Evolutionary conservation across 2,113 vertebrate genomes (phyloP).

Genomic region (Larimichthys polyactis): DNA sequence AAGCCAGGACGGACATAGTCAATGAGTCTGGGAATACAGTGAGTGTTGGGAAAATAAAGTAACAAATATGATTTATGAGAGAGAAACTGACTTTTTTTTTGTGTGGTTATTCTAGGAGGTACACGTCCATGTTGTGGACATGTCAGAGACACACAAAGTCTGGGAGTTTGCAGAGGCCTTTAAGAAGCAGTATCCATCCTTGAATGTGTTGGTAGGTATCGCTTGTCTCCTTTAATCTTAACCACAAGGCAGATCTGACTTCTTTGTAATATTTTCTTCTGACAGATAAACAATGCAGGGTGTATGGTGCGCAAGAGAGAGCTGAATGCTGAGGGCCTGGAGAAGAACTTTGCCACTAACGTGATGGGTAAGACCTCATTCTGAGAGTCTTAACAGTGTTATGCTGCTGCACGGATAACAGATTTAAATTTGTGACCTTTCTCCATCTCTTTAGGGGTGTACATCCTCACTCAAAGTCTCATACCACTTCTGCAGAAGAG

Average conservation of each 20-base stretch:
- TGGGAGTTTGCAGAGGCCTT: conserved; percentile 84
- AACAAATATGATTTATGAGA: not conserved
- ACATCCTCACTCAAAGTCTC: conserved; percentile 82
- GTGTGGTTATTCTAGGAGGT: conserved; percentile 74
- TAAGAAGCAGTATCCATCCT: conserved; percentile 74
- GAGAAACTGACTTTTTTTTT: not conserved
- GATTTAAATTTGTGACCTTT: not conserved
- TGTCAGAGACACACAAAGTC: conserved; percentile 79
- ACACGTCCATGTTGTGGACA: conserved; percentile 78
- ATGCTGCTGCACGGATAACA: not conserved
- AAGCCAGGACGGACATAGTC: conserved; percentile 77
- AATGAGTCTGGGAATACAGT: conserved; percentile 78
- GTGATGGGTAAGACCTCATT: conserved; percentile 78
- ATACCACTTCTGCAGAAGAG: conserved; percentile 83
- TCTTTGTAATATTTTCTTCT: not conserved
- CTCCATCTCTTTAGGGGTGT: conserved; percentile 69
- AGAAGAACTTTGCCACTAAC: conserved; percentile 85
- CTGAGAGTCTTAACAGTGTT: not conserved
- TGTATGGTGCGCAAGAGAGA: conserved; percentile 81
- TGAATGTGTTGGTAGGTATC: conserved; percentile 81
- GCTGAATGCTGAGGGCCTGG: conserved; percentile 76
- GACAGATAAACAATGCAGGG: conserved; percentile 85
- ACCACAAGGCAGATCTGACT: not conserved
- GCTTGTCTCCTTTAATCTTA: not conserved
- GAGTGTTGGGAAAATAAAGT: conserved; percentile 3